Evolutionary conservation across 2,888 invertebrate genomes (phyloP), one percentile per base, ranked within the genome.

Genomic region (Bhutanitis thaidina): DNA sequence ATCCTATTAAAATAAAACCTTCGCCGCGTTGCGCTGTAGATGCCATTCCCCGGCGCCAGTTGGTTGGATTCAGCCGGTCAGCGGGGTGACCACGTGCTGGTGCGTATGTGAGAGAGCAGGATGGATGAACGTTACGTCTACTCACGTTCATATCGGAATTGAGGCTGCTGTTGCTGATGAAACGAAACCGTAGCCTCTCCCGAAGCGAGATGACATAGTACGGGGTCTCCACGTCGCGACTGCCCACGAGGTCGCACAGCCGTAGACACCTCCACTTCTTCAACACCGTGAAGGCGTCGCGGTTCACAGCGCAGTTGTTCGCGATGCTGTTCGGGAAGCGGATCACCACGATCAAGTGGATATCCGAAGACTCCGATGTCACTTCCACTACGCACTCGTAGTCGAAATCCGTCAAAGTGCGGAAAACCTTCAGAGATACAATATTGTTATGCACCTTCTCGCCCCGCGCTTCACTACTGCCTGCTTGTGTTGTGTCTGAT

Each of bases 101-200:
- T n/a, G n/a, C n/a, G n/a, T n/a, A n/a, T n/a, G n/a, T n/a, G n/a
- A n/a, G n/a, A n/a, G n/a, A n/a, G n/a, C n/a, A n/a, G n/a, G n/a
- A n/a, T n/a, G n/a, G n/a, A n/a, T n/a, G n/a, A n/a, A n/a, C n/a
- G n/a, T n/a, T n/a, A n/a, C n/a, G n/a, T n/a, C n/a, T n/a, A 62
- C 77, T 72, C 57, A 86, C 88, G 32, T 77, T 74, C 53, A 87
- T 73, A 54, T 85, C 83, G 1, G 71, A 52, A 57, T 87, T 88
- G 16, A 86, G 69, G 52, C 83, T 86, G 69, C 81, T 86, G 49
- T 88, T 87, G 56, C 83, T 83, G 27, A 78, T 50, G 48, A 82
- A 88, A 25, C 71, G 65, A 27, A 88, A 79, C 7, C 76, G 64
- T 5, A 86, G 56, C 39, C 72, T 71, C 8, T 69, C 68, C 41